Conservation (phyloP, 2,113 vertebrate species). For the Odocoileus virginianus region DNA sequence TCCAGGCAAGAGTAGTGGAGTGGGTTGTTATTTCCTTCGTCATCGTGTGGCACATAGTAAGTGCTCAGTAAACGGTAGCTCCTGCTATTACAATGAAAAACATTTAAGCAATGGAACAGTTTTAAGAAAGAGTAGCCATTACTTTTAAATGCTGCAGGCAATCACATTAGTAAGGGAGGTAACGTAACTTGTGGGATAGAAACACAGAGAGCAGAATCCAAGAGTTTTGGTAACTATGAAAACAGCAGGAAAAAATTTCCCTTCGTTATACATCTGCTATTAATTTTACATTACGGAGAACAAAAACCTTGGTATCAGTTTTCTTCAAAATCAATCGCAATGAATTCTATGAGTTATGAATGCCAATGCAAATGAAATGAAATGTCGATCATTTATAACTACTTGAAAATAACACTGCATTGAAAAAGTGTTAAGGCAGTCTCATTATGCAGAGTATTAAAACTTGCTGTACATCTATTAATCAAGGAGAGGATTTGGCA, state of each 20-base stretch:
- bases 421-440: constrained; percentile 28
- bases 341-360: constrained; percentile 47
- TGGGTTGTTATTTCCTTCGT: background rate
- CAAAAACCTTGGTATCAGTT: constrained; percentile 57
- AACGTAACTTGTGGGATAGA: background rate
- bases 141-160: background rate
- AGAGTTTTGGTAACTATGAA: constrained; percentile 43
- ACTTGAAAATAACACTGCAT: constrained; percentile 45
- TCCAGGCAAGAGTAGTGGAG: background rate
- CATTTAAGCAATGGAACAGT: background rate
- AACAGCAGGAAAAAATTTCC: constrained; percentile 50
- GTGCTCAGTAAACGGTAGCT: background rate
- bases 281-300: constrained; percentile 60
- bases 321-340: constrained; percentile 66
- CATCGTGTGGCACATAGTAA: background rate
- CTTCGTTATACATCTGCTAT: constrained; percentile 55
- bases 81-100: background rate
- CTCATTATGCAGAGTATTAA: background rate
- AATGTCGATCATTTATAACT: constrained; percentile 56
- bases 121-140: background rate
- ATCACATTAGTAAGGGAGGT: background rate
- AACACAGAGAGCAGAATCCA: background rate
- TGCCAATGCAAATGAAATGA: constrained; percentile 57
- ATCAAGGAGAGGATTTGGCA: background rate
- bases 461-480: background rate